Conservation (phyloP, 2,113 vertebrate species). For the Alligator sinensis region DNA sequence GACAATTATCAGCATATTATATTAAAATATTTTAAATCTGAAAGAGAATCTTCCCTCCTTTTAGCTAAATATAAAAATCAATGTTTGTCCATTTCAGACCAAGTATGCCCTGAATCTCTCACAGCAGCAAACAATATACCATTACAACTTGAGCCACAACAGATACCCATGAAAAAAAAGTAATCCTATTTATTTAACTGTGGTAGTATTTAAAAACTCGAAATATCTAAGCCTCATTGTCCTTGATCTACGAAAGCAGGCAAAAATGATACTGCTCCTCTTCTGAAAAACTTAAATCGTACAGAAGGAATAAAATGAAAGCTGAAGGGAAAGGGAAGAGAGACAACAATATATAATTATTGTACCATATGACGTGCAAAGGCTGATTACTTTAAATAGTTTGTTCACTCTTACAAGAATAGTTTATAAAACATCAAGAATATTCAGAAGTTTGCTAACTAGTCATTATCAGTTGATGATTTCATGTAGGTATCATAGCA, state of each 20-base stretch:
- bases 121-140: background rate
- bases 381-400: background rate
- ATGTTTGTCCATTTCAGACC: background rate
- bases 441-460: accelerated
- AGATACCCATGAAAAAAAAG: background rate
- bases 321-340: background rate
- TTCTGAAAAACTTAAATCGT: background rate
- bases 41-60: background rate
- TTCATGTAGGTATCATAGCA: background rate
- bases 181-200: background rate
- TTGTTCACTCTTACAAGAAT: background rate
- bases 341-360: background rate
- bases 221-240: background rate
- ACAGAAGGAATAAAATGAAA: background rate
- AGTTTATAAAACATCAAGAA: accelerated
- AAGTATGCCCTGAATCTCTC: background rate
- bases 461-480: background rate
- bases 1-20: background rate
- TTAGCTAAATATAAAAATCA: background rate
- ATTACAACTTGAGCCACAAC: background rate
- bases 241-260: accelerated
- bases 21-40: background rate
- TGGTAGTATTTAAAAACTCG: background rate
- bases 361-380: background rate
- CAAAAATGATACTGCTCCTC: background rate